phyloP scores from a whole-genome alignment of 2,797 vertebrate species.

The Sebastes baramenuke region DNA sequence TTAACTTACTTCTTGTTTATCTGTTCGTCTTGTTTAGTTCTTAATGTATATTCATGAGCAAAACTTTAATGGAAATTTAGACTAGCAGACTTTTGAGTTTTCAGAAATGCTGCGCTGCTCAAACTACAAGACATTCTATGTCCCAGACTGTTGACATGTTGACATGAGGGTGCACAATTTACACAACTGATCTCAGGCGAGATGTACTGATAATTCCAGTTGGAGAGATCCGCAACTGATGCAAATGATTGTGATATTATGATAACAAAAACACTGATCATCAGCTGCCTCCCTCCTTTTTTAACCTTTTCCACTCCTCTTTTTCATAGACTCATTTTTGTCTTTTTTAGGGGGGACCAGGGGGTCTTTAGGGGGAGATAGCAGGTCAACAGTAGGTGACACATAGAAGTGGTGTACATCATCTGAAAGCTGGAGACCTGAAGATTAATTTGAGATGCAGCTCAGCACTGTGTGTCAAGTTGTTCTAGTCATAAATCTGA shows the following conservation, averaged over 20 bases:
- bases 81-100: background rate
- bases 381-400: too few relatives aligned
- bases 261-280: background rate
- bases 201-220: background rate
- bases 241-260: background rate
- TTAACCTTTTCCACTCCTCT: too few relatives aligned
- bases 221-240: background rate
- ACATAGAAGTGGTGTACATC: too few relatives aligned
- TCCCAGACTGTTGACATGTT: background rate
- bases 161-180: background rate
- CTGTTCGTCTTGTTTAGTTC: background rate
- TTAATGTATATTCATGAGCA: background rate
- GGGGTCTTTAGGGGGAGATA: too few relatives aligned
- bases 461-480: too few relatives aligned
- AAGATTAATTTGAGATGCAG: too few relatives aligned
- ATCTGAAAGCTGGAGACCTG: too few relatives aligned
- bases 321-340: too few relatives aligned
- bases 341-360: too few relatives aligned
- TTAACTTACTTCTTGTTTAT: background rate
- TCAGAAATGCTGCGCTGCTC: background rate
- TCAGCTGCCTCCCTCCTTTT: background rate
- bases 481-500: too few relatives aligned
- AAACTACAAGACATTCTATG: background rate
- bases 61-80: background rate
- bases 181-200: slow-evolving; percentile 10